Evolutionary conservation across 2,888 invertebrate species (phyloP).

Genomic region (Agonopterix heracliana): DNA sequence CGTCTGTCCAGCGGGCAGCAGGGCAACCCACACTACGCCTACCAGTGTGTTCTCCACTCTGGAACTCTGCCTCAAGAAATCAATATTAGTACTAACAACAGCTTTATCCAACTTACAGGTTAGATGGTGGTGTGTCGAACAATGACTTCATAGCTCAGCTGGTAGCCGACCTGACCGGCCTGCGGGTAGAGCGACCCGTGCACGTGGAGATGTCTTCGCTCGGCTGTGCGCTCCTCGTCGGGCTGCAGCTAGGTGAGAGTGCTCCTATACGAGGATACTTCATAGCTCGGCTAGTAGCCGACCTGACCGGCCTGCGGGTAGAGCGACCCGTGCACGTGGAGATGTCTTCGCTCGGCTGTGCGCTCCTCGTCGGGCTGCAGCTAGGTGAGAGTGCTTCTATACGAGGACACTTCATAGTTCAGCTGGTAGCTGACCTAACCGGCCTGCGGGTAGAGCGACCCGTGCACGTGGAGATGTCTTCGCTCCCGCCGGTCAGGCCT

Average conservation of each 20-base stretch:
- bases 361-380: slow-evolving; percentile 88
- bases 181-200: slow-evolving; percentile 83
- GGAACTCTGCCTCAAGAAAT: no score
- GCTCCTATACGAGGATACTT: slow-evolving; percentile 75
- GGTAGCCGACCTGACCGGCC: slow-evolving; percentile 87
- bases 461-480: slow-evolving; percentile 85
- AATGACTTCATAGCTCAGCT: slow-evolving; percentile 95
- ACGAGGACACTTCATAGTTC: slow-evolving; percentile 85
- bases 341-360: slow-evolving; percentile 91
- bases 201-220: slow-evolving; percentile 88
- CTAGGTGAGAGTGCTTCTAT: slow-evolving; percentile 75
- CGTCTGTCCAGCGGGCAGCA: no score
- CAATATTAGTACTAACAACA: no score
- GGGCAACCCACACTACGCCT: no score
- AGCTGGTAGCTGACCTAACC: slow-evolving; percentile 89
- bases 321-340: slow-evolving; percentile 85
- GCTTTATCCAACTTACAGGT: slow-evolving; percentile 71
- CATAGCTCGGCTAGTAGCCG: slow-evolving; percentile 90
- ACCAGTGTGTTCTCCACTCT: no score
- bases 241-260: slow-evolving; percentile 81
- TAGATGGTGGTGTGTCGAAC: slow-evolving; percentile 97
- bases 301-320: slow-evolving; percentile 84
- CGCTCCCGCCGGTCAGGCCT: no score
- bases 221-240: slow-evolving; percentile 92
- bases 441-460: slow-evolving; percentile 84